Conservation (phyloP, 2,113 vertebrate species). For the Nothocercus julius region DNA sequence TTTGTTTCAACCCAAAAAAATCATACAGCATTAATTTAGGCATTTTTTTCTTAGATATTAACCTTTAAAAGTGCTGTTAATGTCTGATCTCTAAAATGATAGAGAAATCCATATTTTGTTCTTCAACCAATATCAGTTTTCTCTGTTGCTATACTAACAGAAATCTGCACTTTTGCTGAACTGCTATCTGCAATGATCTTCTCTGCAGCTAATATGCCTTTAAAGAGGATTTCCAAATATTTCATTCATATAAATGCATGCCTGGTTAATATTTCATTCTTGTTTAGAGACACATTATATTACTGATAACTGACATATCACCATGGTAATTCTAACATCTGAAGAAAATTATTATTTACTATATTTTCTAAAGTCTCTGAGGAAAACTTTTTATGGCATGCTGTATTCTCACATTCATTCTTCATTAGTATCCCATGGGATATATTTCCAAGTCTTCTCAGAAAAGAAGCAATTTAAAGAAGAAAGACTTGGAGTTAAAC, state of each 20-base stretch:
- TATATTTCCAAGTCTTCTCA: neutral
- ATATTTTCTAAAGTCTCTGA: neutral
- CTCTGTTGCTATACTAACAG: neutral
- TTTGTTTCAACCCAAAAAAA: neutral
- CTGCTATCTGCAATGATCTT: neutral
- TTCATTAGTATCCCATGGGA: neutral
- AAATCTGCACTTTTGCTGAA: neutral
- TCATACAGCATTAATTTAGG: fast-evolving
- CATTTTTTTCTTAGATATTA: neutral
- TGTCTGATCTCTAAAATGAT: neutral
- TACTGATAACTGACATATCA: neutral
- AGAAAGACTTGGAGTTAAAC: conserved; percentile 1
- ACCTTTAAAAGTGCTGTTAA: neutral
- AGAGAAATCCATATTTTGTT: neutral
- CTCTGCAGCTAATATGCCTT: neutral
- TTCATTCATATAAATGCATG: neutral
- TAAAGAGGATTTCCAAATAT: neutral
- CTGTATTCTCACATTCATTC: neutral
- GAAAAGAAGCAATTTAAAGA: neutral
- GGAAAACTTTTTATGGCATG: neutral
- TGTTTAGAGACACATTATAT: neutral
- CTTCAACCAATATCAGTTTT: neutral
- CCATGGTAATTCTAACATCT: neutral
- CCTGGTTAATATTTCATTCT: neutral
- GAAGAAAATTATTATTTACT: neutral